Conservation (phyloP, 2,797 vertebrate genomes). For the Sciurus carolinensis region DNA sequence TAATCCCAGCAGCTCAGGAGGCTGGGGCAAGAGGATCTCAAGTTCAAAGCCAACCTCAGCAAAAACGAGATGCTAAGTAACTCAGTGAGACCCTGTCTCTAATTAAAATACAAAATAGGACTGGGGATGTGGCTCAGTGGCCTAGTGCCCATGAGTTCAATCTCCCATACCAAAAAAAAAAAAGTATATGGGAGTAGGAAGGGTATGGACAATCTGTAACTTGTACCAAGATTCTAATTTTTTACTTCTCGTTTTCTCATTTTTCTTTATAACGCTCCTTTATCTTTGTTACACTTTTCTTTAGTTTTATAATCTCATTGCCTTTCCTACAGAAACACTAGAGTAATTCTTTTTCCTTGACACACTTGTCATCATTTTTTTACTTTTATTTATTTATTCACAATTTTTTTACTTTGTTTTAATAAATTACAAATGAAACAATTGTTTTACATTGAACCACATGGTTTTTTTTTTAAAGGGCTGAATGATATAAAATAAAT, state of each 20-base stretch:
- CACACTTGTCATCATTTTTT: neutral
- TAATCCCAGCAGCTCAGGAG: too few species aligned
- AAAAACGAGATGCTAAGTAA: too few species aligned
- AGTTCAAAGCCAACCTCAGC: too few species aligned
- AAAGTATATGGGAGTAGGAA: neutral
- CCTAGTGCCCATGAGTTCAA: too few species aligned
- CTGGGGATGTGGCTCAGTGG: too few species aligned
- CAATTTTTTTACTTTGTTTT: conserved; percentile 24
- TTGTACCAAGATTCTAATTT: conserved; percentile 46
- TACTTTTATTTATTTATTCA: neutral
- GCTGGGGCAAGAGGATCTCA: too few species aligned
- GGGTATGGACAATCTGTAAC: neutral
- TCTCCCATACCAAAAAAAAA: too few species aligned
- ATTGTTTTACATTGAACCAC: neutral
- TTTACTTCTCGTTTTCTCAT: conserved; percentile 10
- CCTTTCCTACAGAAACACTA: conserved; percentile 38
- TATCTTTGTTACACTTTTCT: conserved; percentile 16
- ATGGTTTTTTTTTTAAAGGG: conserved; percentile 43
- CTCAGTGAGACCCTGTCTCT: too few species aligned
- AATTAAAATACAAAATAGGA: too few species aligned
- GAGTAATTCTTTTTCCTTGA: conserved; percentile 48
- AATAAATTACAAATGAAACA: conserved; percentile 34
- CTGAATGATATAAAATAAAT: neutral
- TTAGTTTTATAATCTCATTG: conserved; percentile 41
- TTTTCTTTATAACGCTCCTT: neutral